Evolutionary conservation across 2,888 invertebrate genomes (phyloP).

Genomic region (Platycnemis pennipes): DNA sequence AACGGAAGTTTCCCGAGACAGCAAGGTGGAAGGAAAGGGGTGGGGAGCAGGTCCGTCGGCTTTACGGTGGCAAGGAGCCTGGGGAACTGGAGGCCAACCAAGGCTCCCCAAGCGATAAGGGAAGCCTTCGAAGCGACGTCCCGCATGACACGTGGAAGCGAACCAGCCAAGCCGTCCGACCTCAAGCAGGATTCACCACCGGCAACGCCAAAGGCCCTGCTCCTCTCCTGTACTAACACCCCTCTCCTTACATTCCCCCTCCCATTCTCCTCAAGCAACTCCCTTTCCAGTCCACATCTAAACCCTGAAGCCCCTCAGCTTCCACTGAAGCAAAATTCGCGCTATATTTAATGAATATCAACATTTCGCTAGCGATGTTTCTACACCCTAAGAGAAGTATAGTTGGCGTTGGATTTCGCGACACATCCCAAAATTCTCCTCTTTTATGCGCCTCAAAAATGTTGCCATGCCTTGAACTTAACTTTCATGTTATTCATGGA

Average conservation of each 20-base stretch:
- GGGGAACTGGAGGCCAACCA: not conserved
- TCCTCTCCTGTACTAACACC: not conserved
- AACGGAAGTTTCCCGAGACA: not conserved
- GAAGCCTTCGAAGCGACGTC: not conserved
- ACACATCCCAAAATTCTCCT: no score
- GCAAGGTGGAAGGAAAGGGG: no score
- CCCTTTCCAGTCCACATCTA: not conserved
- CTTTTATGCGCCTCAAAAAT: no score
- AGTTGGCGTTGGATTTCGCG: no score
- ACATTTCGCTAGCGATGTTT: no score
- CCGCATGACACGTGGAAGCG: constrained; percentile 1
- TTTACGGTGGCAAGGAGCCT: not conserved
- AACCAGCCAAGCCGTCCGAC: not conserved
- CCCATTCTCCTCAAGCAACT: not conserved
- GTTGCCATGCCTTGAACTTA: no score
- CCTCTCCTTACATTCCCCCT: not conserved
- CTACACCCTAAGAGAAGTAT: no score
- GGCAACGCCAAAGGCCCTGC: not conserved
- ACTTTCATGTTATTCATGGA: no score
- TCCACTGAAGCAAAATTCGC: not conserved
- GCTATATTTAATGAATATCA: no score
- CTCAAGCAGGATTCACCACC: not conserved
- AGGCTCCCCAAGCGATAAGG: not conserved
- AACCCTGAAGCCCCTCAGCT: not conserved
- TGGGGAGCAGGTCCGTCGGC: not conserved